Evolutionary conservation across 1,140 invertebrate species (phyloP).

Genomic region (Cotesia chilonis): DNA sequence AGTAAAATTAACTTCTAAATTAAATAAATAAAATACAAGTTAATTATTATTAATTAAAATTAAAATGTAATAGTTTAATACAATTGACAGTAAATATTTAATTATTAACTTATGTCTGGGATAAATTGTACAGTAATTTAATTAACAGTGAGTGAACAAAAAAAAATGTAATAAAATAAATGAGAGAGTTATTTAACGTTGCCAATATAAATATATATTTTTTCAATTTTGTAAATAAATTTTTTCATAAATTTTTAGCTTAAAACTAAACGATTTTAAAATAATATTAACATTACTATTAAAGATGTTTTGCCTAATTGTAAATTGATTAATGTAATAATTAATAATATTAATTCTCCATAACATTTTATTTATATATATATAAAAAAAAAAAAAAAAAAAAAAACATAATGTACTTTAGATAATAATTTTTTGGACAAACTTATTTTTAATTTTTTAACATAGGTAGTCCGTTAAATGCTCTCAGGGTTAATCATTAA

Average conservation of each 20-base stretch:
- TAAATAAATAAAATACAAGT: no score
- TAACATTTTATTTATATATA: conserved; percentile 46
- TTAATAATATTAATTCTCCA: conserved; percentile 29
- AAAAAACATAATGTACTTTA: conserved; percentile 40
- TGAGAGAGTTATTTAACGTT: conserved; percentile 28
- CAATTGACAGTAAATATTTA: no score
- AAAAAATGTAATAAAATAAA: not conserved
- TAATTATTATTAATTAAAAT: no score
- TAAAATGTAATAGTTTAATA: no score
- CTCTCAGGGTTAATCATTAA: conserved; percentile 60
- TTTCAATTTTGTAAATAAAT: conserved; percentile 25
- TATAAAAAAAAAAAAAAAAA: no score
- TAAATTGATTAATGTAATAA: not conserved
- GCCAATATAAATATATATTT: conserved; percentile 34
- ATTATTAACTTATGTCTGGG: no score
- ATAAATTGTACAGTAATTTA: no score
- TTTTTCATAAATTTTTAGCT: conserved; percentile 23
- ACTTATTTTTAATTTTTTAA: no score
- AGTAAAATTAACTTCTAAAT: no score
- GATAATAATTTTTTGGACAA: not conserved
- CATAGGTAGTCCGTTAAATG: conserved; percentile 45
- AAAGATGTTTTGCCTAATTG: conserved; percentile 5
- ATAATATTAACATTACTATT: not conserved
- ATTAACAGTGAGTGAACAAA: no score
- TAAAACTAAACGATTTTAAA: not conserved